A percentile compares a stretch with the other conserved stretches of the same genome.
Evolutionary conservation across 2,888 invertebrate genomes (phyloP).

Genomic region (Tricholauxania praeusta): DNA sequence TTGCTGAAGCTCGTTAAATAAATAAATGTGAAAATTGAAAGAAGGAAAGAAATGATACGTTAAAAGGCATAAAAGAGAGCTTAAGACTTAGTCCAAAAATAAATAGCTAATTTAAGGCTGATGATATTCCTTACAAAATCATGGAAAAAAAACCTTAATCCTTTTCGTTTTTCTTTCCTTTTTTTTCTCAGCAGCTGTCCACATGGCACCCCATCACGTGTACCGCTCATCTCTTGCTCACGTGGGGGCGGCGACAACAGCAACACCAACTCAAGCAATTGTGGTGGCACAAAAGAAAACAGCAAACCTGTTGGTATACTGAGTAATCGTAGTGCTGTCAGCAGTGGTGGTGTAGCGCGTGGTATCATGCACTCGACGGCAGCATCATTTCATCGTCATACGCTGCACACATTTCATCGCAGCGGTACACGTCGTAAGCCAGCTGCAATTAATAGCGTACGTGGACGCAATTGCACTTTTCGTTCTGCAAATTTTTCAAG

Average conservation of each 20-base stretch:
- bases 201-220: constrained; percentile 82
- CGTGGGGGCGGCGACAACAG: not conserved
- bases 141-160: not conserved
- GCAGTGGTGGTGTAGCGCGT: constrained; percentile 42
- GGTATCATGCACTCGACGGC: constrained; percentile 56
- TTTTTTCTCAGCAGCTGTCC: constrained; percentile 62
- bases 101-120: too few species aligned
- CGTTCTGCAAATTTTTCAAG: constrained; percentile 12
- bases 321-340: constrained; percentile 35
- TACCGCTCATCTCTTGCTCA: constrained; percentile 72
- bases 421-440: constrained; percentile 42
- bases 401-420: constrained; percentile 53
- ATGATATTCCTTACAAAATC: not conserved
- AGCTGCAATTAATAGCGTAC: constrained; percentile 30
- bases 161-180: not conserved
- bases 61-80: too few species aligned
- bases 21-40: too few species aligned
- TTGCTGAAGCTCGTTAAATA: too few species aligned
- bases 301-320: not conserved
- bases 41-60: too few species aligned
- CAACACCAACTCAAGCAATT: not conserved
- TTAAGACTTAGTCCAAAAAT: too few species aligned
- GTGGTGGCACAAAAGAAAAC: not conserved
- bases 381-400: constrained; percentile 58
- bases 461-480: constrained; percentile 45